phyloP scores from a whole-genome alignment of 2,888 invertebrate genomes.

The Agrotis ipsilon region DNA sequence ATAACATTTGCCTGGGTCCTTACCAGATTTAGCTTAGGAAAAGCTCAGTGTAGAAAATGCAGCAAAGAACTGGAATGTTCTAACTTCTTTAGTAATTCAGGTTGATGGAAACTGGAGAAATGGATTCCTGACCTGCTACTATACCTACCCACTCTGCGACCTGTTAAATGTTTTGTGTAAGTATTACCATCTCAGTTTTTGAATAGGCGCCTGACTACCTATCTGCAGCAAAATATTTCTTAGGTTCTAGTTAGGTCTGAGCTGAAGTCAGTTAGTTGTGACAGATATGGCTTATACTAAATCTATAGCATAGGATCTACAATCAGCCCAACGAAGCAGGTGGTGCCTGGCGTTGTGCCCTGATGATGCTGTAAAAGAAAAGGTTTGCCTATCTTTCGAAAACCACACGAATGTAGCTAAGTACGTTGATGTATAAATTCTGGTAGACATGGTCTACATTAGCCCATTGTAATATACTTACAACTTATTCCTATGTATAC shows the following conservation, averaged over 20 bases:
- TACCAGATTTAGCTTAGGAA: neutral
- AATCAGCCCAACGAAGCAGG: neutral
- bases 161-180: constrained; percentile 6
- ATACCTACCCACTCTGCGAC: too few relatives aligned
- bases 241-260: neutral
- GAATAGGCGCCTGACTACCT: neutral
- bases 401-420: constrained; percentile 17
- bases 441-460: constrained; percentile 32
- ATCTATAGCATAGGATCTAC: neutral
- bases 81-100: neutral
- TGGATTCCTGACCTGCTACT: too few relatives aligned
- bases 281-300: neutral
- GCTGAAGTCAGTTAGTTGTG: too few relatives aligned
- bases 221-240: neutral
- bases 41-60: neutral
- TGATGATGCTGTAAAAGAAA: neutral
- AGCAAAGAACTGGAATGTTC: neutral
- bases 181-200: constrained; percentile 7
- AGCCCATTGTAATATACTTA: constrained; percentile 46
- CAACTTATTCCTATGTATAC: constrained; percentile 36
- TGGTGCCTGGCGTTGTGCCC: constrained; percentile 5
- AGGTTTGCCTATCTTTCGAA: constrained; percentile 24
- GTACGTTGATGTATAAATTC: constrained; percentile 11
- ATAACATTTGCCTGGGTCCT: neutral
- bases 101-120: constrained; percentile 6